phyloP scores from a whole-genome alignment of 2,113 vertebrate genomes.

The Phrynosoma platyrhinos region DNA sequence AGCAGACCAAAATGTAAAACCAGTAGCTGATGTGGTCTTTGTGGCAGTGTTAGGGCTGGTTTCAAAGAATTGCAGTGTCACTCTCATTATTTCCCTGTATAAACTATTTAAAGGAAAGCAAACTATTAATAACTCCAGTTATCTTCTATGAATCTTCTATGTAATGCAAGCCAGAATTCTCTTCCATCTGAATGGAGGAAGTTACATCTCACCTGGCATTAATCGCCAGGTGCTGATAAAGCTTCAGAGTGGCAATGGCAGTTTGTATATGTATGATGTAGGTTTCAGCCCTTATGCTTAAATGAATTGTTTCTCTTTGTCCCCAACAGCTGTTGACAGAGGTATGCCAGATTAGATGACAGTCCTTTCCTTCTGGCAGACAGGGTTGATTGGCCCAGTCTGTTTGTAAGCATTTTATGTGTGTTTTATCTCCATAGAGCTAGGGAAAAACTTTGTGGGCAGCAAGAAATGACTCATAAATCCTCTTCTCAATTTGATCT shows the following conservation, averaged over 20 bases:
- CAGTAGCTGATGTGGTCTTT: conserved; percentile 39
- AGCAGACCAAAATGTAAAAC: conserved; percentile 32
- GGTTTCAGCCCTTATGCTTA: neutral
- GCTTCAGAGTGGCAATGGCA: neutral
- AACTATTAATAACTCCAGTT: conserved; percentile 1
- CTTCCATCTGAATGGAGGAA: neutral
- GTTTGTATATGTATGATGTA: neutral
- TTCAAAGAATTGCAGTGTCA: conserved; percentile 9
- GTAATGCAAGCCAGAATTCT: conserved; percentile 25
- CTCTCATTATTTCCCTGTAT: conserved; percentile 38
- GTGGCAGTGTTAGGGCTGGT: conserved; percentile 28
- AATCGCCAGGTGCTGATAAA: neutral
- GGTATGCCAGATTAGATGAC: too few species aligned
- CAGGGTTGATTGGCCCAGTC: neutral
- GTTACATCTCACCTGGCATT: neutral
- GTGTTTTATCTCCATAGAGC: neutral
- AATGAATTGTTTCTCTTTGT: neutral
- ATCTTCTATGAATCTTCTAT: neutral
- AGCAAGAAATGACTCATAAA: neutral
- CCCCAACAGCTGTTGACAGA: neutral
- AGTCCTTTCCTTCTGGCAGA: neutral
- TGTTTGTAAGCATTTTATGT: neutral
- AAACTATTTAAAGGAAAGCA: neutral
- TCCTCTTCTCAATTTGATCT: neutral
- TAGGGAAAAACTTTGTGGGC: neutral